These are phyloP conservation scores for Drosophila teissieri DNA, from an alignment of 1,140 invertebrate species.

Conservation along the genomic window DNA sequence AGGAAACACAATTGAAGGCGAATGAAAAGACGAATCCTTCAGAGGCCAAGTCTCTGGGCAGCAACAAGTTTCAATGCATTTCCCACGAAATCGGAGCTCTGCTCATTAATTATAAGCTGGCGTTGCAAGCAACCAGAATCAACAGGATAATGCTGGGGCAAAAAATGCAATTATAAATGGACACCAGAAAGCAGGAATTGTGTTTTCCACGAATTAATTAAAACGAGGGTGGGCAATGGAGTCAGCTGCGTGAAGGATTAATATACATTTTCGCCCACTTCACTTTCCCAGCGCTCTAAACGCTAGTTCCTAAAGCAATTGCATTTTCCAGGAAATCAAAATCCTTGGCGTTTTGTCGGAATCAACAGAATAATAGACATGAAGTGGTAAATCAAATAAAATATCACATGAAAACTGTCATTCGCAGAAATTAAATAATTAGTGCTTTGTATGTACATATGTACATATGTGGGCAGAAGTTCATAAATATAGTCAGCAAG, in stretches of 20 bases:
- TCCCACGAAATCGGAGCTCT: slow-evolving; percentile 1
- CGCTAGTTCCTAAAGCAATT: not conserved
- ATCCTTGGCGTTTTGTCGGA: not conserved
- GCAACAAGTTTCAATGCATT: slow-evolving; percentile 1
- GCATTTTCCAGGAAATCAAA: not conserved
- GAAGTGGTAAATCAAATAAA: not conserved
- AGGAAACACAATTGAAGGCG: not conserved
- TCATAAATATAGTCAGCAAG: not conserved
- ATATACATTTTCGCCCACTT: not conserved
- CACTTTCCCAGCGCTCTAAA: not conserved
- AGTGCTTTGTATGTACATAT: not conserved
- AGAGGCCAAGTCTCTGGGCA: no score
- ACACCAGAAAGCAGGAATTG: not conserved
- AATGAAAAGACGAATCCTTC: not conserved
- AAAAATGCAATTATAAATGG: slow-evolving; percentile 3
- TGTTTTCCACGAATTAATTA: slow-evolving; percentile 3
- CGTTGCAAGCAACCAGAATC: not conserved
- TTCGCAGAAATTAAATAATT: not conserved
- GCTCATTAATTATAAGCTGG: slow-evolving; percentile 7
- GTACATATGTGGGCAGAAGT: not conserved
- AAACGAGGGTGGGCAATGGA: not conserved
- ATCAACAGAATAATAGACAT: not conserved
- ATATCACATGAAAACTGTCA: not conserved
- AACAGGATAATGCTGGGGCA: slow-evolving; percentile 7
- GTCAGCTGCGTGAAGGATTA: no score